Conservation (phyloP, 2,113 vertebrate species). For the Pteropus alecto region DNA sequence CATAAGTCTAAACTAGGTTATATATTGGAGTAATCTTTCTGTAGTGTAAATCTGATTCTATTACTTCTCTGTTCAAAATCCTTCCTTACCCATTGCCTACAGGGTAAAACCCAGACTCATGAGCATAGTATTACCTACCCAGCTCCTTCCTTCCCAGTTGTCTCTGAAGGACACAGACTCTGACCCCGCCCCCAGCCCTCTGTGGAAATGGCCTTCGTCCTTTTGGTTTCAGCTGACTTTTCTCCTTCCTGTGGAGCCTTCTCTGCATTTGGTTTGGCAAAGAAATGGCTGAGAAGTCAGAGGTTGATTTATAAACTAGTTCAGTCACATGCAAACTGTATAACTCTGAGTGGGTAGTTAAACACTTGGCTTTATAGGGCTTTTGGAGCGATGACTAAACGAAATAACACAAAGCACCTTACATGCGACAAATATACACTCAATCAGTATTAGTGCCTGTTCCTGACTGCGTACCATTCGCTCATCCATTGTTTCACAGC, state of each 20-base stretch:
- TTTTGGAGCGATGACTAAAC: not conserved
- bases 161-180: not conserved
- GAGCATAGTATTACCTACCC: not conserved
- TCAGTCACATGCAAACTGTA: not conserved
- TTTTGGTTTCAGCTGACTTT: not conserved
- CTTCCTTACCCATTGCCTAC: not conserved
- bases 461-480: not conserved
- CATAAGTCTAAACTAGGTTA: not conserved
- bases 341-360: not conserved
- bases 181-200: not conserved
- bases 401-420: not conserved
- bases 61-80: not conserved
- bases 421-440: not conserved
- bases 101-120: not conserved
- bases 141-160: not conserved
- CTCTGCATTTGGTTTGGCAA: not conserved
- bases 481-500: not conserved
- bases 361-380: not conserved
- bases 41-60: not conserved
- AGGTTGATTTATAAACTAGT: not conserved
- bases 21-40: not conserved
- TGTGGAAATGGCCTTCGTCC: not conserved
- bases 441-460: not conserved
- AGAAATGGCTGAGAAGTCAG: not conserved
- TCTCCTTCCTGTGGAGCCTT: not conserved